A percentile compares a stretch with the other conserved stretches of the same genome.
phyloP scores from a whole-genome alignment of 2,888 invertebrate genomes.

The Ophioninae sp. region DNA sequence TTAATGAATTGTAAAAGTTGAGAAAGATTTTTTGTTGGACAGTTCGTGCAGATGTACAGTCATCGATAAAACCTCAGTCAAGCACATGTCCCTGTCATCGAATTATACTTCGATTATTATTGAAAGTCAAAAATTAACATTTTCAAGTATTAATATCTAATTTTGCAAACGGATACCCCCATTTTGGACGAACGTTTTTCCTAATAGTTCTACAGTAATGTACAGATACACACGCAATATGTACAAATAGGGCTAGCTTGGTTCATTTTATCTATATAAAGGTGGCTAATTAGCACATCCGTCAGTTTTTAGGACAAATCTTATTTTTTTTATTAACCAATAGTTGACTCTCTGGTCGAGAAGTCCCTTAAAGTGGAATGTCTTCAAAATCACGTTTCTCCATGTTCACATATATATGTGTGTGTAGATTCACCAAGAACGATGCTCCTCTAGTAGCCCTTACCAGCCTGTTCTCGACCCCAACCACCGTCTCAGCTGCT shows the following conservation, averaged over 20 bases:
- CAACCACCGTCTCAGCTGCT: constrained; percentile 25
- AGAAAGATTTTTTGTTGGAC: no score
- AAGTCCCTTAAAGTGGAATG: background rate
- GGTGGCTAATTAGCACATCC: background rate
- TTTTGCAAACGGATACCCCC: no score
- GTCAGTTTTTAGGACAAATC: background rate
- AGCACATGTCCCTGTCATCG: no score
- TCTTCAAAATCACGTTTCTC: background rate
- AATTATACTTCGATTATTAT: no score
- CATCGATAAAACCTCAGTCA: no score
- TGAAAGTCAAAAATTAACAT: no score
- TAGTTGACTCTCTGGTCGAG: background rate
- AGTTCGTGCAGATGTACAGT: no score
- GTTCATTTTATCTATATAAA: background rate
- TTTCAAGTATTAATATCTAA: no score
- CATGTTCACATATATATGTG: constrained; percentile 1
- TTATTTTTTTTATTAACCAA: background rate
- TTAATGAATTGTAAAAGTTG: no score
- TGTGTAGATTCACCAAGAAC: constrained; percentile 1
- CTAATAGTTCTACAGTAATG: no score
- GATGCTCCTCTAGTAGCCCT: constrained; percentile 31
- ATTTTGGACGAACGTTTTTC: no score
- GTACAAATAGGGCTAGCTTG: background rate
- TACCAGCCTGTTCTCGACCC: constrained; percentile 7
- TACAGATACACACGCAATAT: no score